Evolutionary conservation across 1,140 invertebrate genomes (phyloP).

Genomic region (Seison nebaliae): DNA sequence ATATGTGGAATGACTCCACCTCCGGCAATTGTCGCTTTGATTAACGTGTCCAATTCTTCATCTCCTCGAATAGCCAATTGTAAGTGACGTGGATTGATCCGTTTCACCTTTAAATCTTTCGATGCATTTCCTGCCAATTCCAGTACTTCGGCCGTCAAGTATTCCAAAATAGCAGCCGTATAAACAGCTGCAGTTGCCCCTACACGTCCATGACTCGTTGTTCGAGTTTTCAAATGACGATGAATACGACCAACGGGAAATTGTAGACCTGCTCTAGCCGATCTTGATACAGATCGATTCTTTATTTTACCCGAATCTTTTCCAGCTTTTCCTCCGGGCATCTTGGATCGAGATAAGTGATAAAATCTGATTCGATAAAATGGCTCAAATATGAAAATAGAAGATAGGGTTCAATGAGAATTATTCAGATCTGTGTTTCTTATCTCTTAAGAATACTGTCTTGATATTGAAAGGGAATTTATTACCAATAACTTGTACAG

Average conservation of each 20-base stretch:
- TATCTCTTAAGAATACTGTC: no score
- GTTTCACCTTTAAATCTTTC: slow-evolving; percentile 95
- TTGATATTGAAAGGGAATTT: no score
- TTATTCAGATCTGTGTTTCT: no score
- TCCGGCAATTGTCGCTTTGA: slow-evolving; percentile 95
- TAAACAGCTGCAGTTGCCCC: slow-evolving; percentile 93
- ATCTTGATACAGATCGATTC: slow-evolving; percentile 86
- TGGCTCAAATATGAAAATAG: no score
- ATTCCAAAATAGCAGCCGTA: slow-evolving; percentile 92
- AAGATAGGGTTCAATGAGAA: no score
- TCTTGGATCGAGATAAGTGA: no score
- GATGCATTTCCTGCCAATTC: slow-evolving; percentile 92
- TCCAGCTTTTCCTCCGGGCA: slow-evolving; percentile 42
- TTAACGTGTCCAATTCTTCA: slow-evolving; percentile 91
- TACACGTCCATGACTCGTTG: slow-evolving; percentile 84
- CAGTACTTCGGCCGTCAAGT: slow-evolving; percentile 74
- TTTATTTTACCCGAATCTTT: slow-evolving; percentile 97
- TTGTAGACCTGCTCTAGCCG: slow-evolving; percentile 71
- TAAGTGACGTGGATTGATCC: slow-evolving; percentile 92
- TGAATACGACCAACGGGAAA: slow-evolving; percentile 96
- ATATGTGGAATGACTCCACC: slow-evolving; percentile 95
- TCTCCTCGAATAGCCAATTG: slow-evolving; percentile 93
- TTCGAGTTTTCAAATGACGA: slow-evolving; percentile 85
- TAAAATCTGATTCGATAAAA: no score
- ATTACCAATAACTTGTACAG: no score